phyloP scores from a whole-genome alignment of 2,113 vertebrate genomes.

The Pholis gunnellus region DNA sequence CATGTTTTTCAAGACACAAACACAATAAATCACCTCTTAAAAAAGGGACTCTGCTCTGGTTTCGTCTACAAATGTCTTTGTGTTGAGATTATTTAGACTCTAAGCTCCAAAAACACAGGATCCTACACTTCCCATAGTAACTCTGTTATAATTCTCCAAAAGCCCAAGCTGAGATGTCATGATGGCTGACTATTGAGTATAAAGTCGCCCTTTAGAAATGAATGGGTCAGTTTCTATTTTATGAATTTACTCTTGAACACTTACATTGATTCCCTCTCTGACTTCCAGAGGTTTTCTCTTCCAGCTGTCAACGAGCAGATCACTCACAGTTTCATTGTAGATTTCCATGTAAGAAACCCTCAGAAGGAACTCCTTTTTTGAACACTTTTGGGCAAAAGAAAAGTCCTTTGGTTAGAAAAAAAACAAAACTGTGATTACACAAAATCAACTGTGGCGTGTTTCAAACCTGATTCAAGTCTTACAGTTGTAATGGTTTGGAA shows the following conservation, averaged over 20 bases:
- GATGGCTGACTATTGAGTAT: no score
- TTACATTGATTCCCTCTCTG: constrained; percentile 91
- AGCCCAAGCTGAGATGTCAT: no score
- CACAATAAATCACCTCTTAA: neutral
- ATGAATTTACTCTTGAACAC: constrained; percentile 33
- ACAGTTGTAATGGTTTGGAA: constrained; percentile 93
- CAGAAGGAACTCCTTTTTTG: constrained; percentile 94
- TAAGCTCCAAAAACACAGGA: no score
- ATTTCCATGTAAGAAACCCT: constrained; percentile 98
- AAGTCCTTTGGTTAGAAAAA: constrained; percentile 1
- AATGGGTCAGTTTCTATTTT: no score
- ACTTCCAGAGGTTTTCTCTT: constrained; percentile 95
- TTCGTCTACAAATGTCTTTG: no score
- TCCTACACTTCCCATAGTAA: no score
- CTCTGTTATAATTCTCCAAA: no score
- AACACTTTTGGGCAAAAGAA: constrained; percentile 81
- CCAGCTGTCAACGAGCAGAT: constrained; percentile 91
- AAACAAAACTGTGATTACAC: neutral
- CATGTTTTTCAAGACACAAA: constrained; percentile 6
- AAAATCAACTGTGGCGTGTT: fast-evolving
- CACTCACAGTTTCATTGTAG: constrained; percentile 96
- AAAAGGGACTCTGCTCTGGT: no score
- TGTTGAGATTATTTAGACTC: no score
- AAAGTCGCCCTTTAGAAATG: no score
- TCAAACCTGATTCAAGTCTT: constrained; percentile 34